A percentile compares a stretch with the other conserved stretches of the same genome.
Conservation (phyloP, 2,888 invertebrate genomes). For the Catotricha subobsoleta region DNA sequence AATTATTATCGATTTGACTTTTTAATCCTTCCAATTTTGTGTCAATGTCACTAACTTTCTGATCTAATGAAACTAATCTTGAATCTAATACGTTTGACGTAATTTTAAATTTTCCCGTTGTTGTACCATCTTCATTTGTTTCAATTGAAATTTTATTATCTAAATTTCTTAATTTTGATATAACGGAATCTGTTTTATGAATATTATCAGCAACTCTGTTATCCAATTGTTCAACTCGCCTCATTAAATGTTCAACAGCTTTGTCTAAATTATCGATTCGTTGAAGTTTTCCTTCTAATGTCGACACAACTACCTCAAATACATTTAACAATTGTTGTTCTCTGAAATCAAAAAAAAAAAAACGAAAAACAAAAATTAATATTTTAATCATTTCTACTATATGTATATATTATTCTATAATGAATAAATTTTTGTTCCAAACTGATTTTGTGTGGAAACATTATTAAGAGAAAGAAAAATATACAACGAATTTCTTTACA, state of each 20-base stretch:
- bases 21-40: conserved; percentile 58
- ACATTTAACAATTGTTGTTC: conserved; percentile 77
- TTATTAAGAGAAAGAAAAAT: no score
- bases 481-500: no score
- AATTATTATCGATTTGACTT: conserved; percentile 67
- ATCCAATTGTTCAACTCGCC: conserved; percentile 66
- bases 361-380: background rate
- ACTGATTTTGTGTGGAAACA: conserved; percentile 19
- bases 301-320: conserved; percentile 78
- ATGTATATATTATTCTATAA: conserved; percentile 27
- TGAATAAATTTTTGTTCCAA: conserved; percentile 25
- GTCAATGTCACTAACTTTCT: conserved; percentile 71
- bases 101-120: conserved; percentile 11
- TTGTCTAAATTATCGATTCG: conserved; percentile 75
- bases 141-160: conserved; percentile 57
- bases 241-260: conserved; percentile 72
- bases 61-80: conserved; percentile 54
- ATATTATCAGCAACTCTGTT: conserved; percentile 67
- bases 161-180: conserved; percentile 53
- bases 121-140: background rate
- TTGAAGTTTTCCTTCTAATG: conserved; percentile 70
- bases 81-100: conserved; percentile 36
- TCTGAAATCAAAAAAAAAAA: conserved; percentile 33
- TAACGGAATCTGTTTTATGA: conserved; percentile 67
- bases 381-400: background rate